Evolutionary conservation across 1,140 invertebrate genomes (phyloP), one percentile per base, ranked within the genome.

Genomic region (Drosophila pseudoananassae): DNA sequence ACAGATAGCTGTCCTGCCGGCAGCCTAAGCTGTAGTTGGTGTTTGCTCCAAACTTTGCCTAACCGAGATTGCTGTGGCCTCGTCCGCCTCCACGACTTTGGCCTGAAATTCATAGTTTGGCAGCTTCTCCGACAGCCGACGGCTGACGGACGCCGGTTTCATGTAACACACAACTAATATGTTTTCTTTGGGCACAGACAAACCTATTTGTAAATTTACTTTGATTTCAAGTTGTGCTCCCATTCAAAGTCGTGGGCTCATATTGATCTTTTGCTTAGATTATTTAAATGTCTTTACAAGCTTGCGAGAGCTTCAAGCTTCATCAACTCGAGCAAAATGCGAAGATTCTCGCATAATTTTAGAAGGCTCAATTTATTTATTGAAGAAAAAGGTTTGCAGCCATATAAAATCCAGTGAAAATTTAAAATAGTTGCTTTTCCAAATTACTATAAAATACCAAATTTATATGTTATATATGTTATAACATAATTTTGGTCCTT

Each of bases 41-140:
- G 78, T 77, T 79, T 88, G 78, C 83, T 76, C 54, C 52, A 88
- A 88, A 88, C 76, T 88, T 88, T 88, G 56, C 56, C 59, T 51
- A 29, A 9, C 56, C 25, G 29, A 27, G 56, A 25, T 49, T 47
- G 76, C 25, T 47, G 54, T 45, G 15, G 45, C 29, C 54, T 71
- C 59, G 81, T 71, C 63, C 63, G 31, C 38, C 57, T 23, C 33
- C 31, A 33, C 31, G 31, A 3, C 31, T 8, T 10, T 33, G 25
- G 15, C 29, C 10, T 5, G 56, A 72, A 76, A 82, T 76, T 78
- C 78, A 76, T 72, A 79, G 76, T 76, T 87, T 75, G 45, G 66
- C 69, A 47, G 55, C 54, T 51, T 33, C 54, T 73, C 45, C 57
- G 45, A 70, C 59, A 38, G 58, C 33, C 6, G 25, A 27, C 25